These are phyloP conservation scores for Doris montereyensis DNA, from an alignment of 2,888 invertebrate genomes.

Conservation along the genomic window DNA sequence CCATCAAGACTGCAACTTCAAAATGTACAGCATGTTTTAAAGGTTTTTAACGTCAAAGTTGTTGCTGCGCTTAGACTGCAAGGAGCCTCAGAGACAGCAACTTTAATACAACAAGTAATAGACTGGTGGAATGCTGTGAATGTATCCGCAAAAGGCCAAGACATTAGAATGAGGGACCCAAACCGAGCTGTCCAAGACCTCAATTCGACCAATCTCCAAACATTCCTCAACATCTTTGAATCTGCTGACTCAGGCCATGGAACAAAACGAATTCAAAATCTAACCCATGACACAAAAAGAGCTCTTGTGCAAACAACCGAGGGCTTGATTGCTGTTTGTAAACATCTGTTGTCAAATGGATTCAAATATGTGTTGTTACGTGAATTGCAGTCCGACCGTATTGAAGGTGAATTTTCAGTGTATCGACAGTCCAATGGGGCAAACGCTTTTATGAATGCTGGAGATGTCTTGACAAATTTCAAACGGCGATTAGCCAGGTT, in stretches of 20 bases:
- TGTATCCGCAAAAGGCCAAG: conserved; percentile 15
- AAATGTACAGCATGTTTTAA: too few species aligned
- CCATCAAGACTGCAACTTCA: too few species aligned
- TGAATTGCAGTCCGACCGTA: background rate
- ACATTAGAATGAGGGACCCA: background rate
- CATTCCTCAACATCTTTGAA: background rate
- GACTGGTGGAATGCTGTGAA: conserved; percentile 14
- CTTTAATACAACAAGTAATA: background rate
- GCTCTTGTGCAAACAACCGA: background rate
- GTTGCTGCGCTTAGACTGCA: too few species aligned
- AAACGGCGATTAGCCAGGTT: background rate
- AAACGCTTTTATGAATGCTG: conserved; percentile 4
- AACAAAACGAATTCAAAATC: background rate
- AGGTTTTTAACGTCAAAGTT: too few species aligned
- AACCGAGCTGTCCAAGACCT: conserved; percentile 9
- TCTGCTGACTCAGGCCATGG: conserved; percentile 3
- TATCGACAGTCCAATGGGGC: conserved; percentile 16
- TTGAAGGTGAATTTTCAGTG: conserved; percentile 8
- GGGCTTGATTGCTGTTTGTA: background rate
- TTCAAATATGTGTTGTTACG: conserved; percentile 5
- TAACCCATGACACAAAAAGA: conserved; percentile 6
- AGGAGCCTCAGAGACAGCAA: background rate
- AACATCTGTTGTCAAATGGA: background rate
- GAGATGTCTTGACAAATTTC: background rate
- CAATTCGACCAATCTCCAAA: background rate